A percentile compares a stretch with the other conserved stretches of the same genome.
phyloP scores from a whole-genome alignment of 1,140 invertebrate genomes.

The Brachionus rubens region DNA sequence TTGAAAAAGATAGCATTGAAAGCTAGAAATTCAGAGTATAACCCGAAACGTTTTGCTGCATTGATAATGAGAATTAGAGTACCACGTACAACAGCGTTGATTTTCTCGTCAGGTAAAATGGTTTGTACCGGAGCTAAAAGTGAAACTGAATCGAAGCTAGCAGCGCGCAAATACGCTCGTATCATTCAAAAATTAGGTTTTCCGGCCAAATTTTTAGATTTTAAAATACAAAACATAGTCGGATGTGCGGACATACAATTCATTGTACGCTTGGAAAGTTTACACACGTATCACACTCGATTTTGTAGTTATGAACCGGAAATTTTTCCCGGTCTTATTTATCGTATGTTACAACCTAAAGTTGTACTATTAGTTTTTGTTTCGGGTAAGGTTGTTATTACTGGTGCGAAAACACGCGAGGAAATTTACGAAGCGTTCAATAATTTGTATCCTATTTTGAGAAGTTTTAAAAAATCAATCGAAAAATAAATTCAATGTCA shows the following conservation, averaged over 20 bases:
- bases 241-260: conserved; percentile 99
- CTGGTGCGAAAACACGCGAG: conserved; percentile 92
- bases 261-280: conserved; percentile 91
- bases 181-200: conserved; percentile 99
- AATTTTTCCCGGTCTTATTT: conserved; percentile 95
- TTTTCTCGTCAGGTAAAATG: conserved; percentile 99
- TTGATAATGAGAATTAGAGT: conserved; percentile 99
- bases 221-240: conserved; percentile 99
- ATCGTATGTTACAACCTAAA: conserved; percentile 98
- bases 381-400: conserved; percentile 94
- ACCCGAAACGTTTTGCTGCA: conserved; percentile 98
- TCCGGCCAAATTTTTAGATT: conserved; percentile 96
- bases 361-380: conserved; percentile 98
- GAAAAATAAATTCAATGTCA: conserved; percentile 45
- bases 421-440: conserved; percentile 99
- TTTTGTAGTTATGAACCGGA: conserved; percentile 66
- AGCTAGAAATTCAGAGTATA: conserved; percentile 99
- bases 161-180: conserved; percentile 96
- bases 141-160: conserved; percentile 91
- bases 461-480: conserved; percentile 70
- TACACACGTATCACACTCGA: conserved; percentile 68
- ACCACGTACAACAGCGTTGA: conserved; percentile 94
- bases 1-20: conserved; percentile 87
- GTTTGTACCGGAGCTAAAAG: conserved; percentile 99
- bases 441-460: conserved; percentile 98